These are phyloP conservation scores for Columbina picui DNA, from an alignment of 2,113 vertebrate species.

Conservation along the genomic window DNA sequence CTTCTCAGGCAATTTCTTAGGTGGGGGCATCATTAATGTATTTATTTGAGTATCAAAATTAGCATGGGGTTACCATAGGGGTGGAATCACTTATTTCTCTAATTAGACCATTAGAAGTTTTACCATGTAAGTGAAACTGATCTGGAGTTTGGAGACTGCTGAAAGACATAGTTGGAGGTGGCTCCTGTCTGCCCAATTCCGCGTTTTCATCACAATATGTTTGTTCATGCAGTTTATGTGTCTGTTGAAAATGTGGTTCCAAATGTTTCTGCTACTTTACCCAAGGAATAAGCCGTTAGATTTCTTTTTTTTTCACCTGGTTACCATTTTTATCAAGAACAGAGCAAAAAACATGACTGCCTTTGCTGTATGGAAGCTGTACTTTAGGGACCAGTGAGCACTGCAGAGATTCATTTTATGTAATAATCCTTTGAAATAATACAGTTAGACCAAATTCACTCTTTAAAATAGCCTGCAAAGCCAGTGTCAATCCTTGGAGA, in stretches of 20 bases:
- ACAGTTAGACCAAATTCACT: background rate
- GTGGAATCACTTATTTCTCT: background rate
- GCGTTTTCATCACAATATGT: background rate
- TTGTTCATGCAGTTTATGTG: fast-evolving
- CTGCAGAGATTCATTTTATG: background rate
- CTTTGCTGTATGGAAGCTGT: background rate
- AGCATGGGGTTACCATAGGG: background rate
- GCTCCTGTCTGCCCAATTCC: background rate
- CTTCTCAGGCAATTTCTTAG: background rate
- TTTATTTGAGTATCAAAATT: background rate
- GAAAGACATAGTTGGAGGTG: background rate
- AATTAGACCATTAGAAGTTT: background rate
- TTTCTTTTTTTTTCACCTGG: background rate
- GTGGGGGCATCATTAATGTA: background rate
- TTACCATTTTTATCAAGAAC: background rate
- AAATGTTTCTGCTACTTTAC: background rate
- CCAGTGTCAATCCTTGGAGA: background rate
- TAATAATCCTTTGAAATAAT: background rate
- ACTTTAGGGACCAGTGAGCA: background rate
- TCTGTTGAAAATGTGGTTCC: background rate
- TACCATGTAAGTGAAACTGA: background rate
- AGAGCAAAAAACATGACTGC: background rate
- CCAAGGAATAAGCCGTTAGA: background rate
- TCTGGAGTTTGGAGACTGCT: background rate
- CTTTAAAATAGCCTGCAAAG: background rate